phyloP scores from a whole-genome alignment of 2,113 vertebrate species.

The Galbula dea region DNA sequence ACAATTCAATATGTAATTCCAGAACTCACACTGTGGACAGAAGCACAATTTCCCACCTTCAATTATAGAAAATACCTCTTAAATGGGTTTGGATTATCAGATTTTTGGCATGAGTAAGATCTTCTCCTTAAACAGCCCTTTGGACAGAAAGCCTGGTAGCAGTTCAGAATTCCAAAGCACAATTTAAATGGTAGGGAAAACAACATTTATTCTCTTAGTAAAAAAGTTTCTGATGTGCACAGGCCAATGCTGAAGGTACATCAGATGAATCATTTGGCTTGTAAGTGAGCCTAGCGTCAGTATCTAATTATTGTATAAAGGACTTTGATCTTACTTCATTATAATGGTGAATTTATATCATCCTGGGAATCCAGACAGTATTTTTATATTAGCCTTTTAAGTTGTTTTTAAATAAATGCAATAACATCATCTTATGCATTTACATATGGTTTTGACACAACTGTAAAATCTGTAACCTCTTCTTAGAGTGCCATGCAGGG shows the following conservation, averaged over 20 bases:
- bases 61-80: neutral
- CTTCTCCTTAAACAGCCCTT: neutral
- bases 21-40: neutral
- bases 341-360: neutral
- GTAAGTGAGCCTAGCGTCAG: neutral
- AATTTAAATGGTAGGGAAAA: neutral
- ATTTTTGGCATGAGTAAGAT: neutral
- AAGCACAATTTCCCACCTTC: neutral
- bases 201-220: neutral
- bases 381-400: neutral
- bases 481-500: neutral
- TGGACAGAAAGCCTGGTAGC: neutral
- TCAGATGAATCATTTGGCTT: neutral
- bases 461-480: neutral
- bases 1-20: conserved; percentile 10
- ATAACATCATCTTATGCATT: neutral
- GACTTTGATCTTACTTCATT: neutral
- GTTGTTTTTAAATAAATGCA: neutral
- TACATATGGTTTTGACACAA: neutral
- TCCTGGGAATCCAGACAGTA: neutral
- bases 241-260: neutral
- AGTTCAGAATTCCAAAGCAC: neutral
- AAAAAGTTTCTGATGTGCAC: neutral
- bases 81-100: neutral
- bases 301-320: neutral